Evolutionary conservation across 1,140 invertebrate species (phyloP), one percentile per base, ranked within the genome.

Genomic region (Hyphantria cunea): DNA sequence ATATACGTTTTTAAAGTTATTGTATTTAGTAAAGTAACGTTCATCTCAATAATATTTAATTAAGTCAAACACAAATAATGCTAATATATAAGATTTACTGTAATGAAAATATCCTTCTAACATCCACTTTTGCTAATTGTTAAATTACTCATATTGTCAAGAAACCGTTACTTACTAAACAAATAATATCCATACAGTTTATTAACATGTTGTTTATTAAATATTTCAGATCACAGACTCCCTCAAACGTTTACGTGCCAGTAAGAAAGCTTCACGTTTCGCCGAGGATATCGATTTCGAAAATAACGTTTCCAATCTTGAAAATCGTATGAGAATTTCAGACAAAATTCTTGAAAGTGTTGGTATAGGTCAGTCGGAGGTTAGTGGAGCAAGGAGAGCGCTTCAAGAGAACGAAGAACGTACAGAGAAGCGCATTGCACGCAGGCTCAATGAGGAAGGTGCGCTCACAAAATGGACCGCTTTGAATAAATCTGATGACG

Each of bases 271-370:
- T 11, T 89, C 91, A 3, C 79, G 84, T 32, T 88, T 92, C 60
- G 74, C 92, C 39, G 92, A 93, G 34, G 92, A 93, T 65, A 83
- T 92, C 37, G 93, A 93, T 66, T 90, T 93, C 68, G 92, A 93
- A 47, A 90, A 85, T 59, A 92, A 87, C 17, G 91, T 93, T 0
- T 78, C 91, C 47, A 92, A 87, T 55, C 74, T 93, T 15, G 92
- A 92, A 64, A 91, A 89, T 45, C 86, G 92, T 42, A 86, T 92
- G 68, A 82, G 92, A 25, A 87, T 93, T 54, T 90, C 93, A 3
- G 93, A 94, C 52, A 93, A 93, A 77, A 90, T 93, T 17, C 80
- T 94, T 31, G 92, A 93, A 68, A 91, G 83, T 55, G 92, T 93
- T 1, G 93, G 93, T 4, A 71, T 89, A 47, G 79, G 80, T 0